Conservation (phyloP, 2,888 invertebrate genomes). For the Agrochola litura region DNA sequence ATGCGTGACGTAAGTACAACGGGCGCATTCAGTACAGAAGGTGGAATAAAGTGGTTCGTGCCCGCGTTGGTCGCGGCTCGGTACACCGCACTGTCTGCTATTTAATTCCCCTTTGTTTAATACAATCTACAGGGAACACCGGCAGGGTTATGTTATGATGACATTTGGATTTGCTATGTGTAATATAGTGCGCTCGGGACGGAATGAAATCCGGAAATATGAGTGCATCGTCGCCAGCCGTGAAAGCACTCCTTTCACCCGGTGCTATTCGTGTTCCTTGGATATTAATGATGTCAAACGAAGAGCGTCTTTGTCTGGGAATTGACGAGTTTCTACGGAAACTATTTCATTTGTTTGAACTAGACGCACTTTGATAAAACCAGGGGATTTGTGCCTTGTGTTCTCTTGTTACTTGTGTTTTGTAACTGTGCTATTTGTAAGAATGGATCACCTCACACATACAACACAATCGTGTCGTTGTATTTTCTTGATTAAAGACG, state of each 20-base stretch:
- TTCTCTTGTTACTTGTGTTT: conserved; percentile 34
- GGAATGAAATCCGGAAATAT: conserved; percentile 82
- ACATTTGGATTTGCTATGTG: conserved; percentile 78
- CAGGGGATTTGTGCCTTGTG: conserved; percentile 44
- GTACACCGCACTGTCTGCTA: conserved; percentile 80
- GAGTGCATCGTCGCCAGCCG: conserved; percentile 77
- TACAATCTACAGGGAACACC: conserved; percentile 82
- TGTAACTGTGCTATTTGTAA: neutral
- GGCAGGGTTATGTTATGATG: conserved; percentile 81
- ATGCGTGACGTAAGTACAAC: conserved; percentile 70
- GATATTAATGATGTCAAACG: conserved; percentile 79
- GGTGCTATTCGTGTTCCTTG: conserved; percentile 72
- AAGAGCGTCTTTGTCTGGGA: conserved; percentile 74
- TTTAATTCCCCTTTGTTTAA: conserved; percentile 85
- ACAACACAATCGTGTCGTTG: neutral
- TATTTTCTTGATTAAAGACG: neutral
- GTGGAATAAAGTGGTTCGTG: conserved; percentile 78
- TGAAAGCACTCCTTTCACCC: conserved; percentile 72
- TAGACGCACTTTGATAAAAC: conserved; percentile 62
- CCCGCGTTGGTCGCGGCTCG: conserved; percentile 78
- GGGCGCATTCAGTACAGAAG: conserved; percentile 67
- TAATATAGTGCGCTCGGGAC: conserved; percentile 76
- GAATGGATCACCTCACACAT: conserved; percentile 12
- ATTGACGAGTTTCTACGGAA: conserved; percentile 75
- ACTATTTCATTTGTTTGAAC: conserved; percentile 71